Percentiles rank a stretch among this genome's conserved stretches.
Evolutionary conservation across 2,113 vertebrate species (phyloP).

Genomic region (Sinocyclocheilus anshuiensis): DNA sequence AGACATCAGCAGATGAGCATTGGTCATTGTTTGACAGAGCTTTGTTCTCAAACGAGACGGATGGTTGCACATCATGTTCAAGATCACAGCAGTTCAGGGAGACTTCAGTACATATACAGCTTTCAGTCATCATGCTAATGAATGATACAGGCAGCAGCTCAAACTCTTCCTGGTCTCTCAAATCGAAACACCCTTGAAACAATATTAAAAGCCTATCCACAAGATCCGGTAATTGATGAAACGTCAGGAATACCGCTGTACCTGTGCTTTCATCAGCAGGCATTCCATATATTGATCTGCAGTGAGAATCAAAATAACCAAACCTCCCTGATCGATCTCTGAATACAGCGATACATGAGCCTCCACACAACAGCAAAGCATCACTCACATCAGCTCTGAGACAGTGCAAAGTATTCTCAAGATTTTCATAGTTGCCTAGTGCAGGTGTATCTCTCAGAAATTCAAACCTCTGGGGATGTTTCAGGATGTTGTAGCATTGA

Average conservation of each 20-base stretch:
- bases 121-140: neutral
- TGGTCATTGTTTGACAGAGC: no score
- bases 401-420: conserved; percentile 4
- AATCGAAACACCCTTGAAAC: neutral
- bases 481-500: neutral
- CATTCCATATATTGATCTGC: conserved; percentile 24
- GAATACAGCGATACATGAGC: neutral
- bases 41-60: no score
- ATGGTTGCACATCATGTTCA: neutral
- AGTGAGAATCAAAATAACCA: conserved; percentile 3
- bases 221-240: no score
- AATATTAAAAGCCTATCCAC: neutral
- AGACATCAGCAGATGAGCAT: no score
- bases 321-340: conserved; percentile 10
- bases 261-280: neutral
- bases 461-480: neutral
- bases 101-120: no score
- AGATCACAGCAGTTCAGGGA: neutral
- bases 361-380: neutral
- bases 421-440: neutral
- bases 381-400: neutral
- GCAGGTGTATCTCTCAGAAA: conserved; percentile 20
- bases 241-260: neutral
- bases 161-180: neutral
- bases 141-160: neutral